Base-by-base conservation (phyloP, 2,113 vertebrate genomes). In the Struthio camelus region DNA sequence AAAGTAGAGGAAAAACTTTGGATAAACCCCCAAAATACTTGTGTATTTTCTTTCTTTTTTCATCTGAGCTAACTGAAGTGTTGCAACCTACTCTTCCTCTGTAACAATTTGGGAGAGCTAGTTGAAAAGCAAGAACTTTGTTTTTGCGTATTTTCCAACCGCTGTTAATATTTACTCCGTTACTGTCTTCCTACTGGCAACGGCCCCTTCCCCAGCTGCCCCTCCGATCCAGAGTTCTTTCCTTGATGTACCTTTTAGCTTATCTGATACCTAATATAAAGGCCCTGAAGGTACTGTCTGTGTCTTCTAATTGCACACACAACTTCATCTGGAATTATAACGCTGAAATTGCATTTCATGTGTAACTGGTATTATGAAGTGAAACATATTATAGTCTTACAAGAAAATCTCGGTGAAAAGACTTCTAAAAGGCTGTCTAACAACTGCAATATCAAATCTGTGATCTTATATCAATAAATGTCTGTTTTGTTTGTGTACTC, bases 401-500 rank as follows among this genome's bases (percentile, higher is more conserved):
- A 4, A 95, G 70, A 80, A 78, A 92, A 70, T 67, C 64, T 64
- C 40, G 34, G 11, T 58, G 88, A 62, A 80, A 92, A 85, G 40
- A 65, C 11, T 36, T 87, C 48, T 19, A 28, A 53, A 91, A 93
- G 59, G 13, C 42, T 88, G 34, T 93, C 48, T 56, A 76, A 94
- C 89, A 85, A 80, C 46, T 91, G 89, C 38, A 54, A 48, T 91
- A 72, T 75, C 51, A 66, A 69, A 66, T 56, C 27, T 17, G 34
- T 89, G 65, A 38, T 36, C 69, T 38, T 91, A 9, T 6, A 38
- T 67, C 27, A 56, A 19, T 44, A 94, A 94, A 71, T 61, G 51
- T 95, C 85, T 80, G 38, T 67, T 93, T 94, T 94, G 53, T 36
- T 94, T 93, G 69, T 89, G 34, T 54, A 38, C 50, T 23, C 64